Conservation (phyloP, 2,888 invertebrate genomes). For the Monoplex corrugatus region DNA sequence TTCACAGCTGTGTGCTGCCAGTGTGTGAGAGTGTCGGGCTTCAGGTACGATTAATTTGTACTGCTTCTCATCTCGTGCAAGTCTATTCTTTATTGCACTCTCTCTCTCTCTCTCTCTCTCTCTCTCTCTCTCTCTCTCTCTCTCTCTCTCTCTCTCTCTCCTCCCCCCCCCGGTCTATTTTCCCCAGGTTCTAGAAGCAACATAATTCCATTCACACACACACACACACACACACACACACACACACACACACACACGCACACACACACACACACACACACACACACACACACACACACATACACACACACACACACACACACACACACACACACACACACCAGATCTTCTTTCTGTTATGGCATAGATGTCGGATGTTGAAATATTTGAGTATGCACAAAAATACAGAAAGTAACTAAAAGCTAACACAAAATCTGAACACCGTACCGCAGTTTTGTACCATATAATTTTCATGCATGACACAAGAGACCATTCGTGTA, state of each 20-base stretch:
- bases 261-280: not conserved
- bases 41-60: too few species aligned
- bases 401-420: too few species aligned
- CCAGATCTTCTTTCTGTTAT: too few species aligned
- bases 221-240: constrained; percentile 28
- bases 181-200: too few species aligned
- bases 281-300: constrained; percentile 16
- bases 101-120: not conserved
- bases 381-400: not conserved
- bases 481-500: too few species aligned
- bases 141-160: not conserved
- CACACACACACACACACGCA: not conserved
- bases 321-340: not conserved
- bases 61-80: too few species aligned
- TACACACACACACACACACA: not conserved
- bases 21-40: too few species aligned
- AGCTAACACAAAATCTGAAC: too few species aligned
- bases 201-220: not conserved
- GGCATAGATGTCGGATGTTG: too few species aligned
- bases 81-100: not conserved
- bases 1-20: too few species aligned
- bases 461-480: too few species aligned
- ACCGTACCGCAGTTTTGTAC: too few species aligned
- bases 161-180: not conserved
- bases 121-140: constrained; percentile 13